Base-by-base conservation (phyloP, 1,140 invertebrate genomes). In the Cydia strobilella region DNA sequence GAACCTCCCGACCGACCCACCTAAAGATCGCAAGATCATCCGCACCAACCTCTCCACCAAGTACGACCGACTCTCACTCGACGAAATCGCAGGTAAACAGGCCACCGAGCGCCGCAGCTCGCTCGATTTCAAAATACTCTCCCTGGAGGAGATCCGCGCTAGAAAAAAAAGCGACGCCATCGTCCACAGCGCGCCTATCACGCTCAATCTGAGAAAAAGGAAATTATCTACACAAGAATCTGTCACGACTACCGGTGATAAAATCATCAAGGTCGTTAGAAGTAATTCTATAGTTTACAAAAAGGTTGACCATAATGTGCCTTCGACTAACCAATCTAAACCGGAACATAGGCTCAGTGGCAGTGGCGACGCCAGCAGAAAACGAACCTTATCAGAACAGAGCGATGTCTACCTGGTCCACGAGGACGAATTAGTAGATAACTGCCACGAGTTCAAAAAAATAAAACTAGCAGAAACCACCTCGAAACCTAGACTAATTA, bases 261-360 rank as follows among this genome's bases (percentile, higher is more conserved):
- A 93, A 79, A 89, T 93, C 6, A 85, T 93, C 5, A 93, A 93
- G 82, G 82, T 93, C 1, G 89, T 93, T 35, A 79, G 90, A 54
- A 93, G 88, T 77, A 93, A 93, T 72, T 91, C 90, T 0, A 86
- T 93, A 75, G 88, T 93, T 25, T 93, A 93, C 75, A 91, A 91
- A 77, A 90, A 91, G 72, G 23, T 93, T 1, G 87, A 90, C 48
- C 79, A 84, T 5, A 86, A 82, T n/a, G 77, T 82, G 6, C 76
- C 86, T 0, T 74, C 79, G 12, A 79, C 77, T 3, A 27, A 27
- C 51, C 80, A 80, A 5, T 42, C 79, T 1, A 90, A 86, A 82
- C 51, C 77, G 2, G 88, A 87, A 12, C 76, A 74, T 3, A 90
- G 85, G 71, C 80, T 74, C 0, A 78, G 6, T 10, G 84, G 88